phyloP scores from a whole-genome alignment of 2,888 invertebrate genomes.

The Sipha maydis region DNA sequence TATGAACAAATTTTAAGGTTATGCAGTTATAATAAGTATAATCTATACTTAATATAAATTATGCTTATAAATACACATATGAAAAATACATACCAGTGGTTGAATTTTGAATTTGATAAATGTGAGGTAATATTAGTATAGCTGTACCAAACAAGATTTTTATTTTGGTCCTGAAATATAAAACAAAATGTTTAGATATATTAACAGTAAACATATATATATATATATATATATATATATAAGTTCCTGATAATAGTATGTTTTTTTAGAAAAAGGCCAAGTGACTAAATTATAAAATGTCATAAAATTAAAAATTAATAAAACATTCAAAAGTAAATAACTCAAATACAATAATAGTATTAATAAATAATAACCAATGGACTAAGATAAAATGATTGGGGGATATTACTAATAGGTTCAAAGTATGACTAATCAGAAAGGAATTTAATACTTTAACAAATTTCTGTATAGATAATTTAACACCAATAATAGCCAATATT shows the following conservation, averaged over 20 bases:
- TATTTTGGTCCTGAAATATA: constrained; percentile 20
- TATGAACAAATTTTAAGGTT: not conserved
- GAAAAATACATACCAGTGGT: constrained; percentile 24
- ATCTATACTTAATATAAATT: not conserved
- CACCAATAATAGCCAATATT: not conserved
- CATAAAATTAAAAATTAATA: not conserved
- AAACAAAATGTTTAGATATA: constrained; percentile 3
- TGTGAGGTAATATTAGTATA: not conserved
- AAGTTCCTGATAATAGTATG: not conserved
- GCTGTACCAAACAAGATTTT: not conserved
- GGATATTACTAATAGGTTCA: constrained; percentile 7
- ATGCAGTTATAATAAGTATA: not conserved
- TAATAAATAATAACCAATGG: constrained; percentile 2
- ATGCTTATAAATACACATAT: not conserved
- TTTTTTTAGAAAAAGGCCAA: not conserved
- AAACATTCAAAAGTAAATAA: not conserved
- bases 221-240: not conserved
- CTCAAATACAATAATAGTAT: not conserved
- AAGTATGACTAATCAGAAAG: constrained; percentile 33
- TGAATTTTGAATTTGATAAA: not conserved
- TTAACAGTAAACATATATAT: too few species aligned
- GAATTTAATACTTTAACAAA: constrained; percentile 18
- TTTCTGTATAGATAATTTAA: not conserved
- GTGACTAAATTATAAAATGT: not conserved
- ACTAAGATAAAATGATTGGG: not conserved